Conservation (phyloP, 2,797 vertebrate genomes). For the Pteropus rufus region DNA sequence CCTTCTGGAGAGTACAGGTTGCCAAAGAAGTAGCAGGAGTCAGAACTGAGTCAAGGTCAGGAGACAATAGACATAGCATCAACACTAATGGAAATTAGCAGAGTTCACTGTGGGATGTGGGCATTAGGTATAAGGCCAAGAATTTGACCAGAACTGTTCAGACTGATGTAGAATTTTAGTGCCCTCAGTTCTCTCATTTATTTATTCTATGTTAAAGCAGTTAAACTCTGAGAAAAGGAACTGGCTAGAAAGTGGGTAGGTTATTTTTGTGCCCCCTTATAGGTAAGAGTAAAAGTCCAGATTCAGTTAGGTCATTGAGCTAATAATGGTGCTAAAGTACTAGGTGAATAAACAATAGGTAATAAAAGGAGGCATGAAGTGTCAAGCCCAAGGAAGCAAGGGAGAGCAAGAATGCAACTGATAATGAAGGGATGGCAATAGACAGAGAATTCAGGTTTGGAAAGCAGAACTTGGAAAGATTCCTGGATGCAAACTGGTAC, state of each 20-base stretch:
- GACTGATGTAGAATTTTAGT: background rate
- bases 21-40: constrained; percentile 48
- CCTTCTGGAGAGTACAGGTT: constrained; percentile 55
- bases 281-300: background rate
- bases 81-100: background rate
- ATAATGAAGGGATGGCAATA: background rate
- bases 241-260: background rate
- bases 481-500: background rate
- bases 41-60: constrained; percentile 62
- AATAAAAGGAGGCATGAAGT: background rate
- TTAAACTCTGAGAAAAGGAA: background rate
- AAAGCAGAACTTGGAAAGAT: background rate
- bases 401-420: background rate
- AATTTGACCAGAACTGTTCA: background rate
- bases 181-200: background rate
- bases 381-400: background rate
- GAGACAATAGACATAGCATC: background rate
- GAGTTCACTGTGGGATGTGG: background rate
- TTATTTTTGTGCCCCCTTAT: background rate
- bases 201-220: background rate
- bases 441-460: background rate
- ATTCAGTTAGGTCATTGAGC: background rate
- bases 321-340: background rate
- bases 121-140: background rate
- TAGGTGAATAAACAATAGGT: background rate